Evolutionary conservation across 2,113 vertebrate species (phyloP), one percentile per base, ranked within the genome.

Genomic region (Hippocampus mohnikei): DNA sequence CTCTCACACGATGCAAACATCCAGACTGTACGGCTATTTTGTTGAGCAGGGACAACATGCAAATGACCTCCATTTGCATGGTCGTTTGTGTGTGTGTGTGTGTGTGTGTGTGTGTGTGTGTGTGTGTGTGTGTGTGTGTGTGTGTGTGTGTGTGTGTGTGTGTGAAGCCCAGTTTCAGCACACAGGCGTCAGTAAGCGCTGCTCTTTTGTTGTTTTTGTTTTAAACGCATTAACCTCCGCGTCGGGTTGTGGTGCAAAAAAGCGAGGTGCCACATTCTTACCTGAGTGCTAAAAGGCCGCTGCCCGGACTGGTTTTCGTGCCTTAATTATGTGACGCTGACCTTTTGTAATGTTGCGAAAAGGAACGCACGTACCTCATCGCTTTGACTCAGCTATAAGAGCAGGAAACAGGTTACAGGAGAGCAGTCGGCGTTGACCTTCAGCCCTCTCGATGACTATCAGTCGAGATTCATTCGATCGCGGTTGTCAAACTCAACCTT

Each of bases 11-110:
- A 58, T 25, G 23, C 6, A 70, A 61, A 42, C 40, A 13, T 7
- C 6, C 61, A n/a, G 33, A 61, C 27, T 41, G 60, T 42, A 10
- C 12, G 21, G 40, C 21, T 8, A 41, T 42, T 60, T 33, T 60
- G 29, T 33, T 33, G 55, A 27, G 27, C 53, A 56, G 53, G 12
- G 15, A 52, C 50, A 20, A 16, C 59, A 89, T 91, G 85, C 78
- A 90, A 89, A 91, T 74, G 48, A 46, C 21, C 4, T 50, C 25
- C 12, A 88, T 91, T 90, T 91, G 87, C 89, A 90, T 90, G 69
- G 13, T 67, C 2, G 11, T 37, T 5, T 37, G 33, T 33, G 29
- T 33, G 29, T 23, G 52, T 64, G 74, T n/a, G 27, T 23, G 50
- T 18, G 12, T 55, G 13, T 11, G 11, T 13, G 56, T 70, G 70